These are phyloP conservation scores for Alsophila aescularia DNA, from an alignment of 2,888 invertebrate species.

Conservation along the genomic window DNA sequence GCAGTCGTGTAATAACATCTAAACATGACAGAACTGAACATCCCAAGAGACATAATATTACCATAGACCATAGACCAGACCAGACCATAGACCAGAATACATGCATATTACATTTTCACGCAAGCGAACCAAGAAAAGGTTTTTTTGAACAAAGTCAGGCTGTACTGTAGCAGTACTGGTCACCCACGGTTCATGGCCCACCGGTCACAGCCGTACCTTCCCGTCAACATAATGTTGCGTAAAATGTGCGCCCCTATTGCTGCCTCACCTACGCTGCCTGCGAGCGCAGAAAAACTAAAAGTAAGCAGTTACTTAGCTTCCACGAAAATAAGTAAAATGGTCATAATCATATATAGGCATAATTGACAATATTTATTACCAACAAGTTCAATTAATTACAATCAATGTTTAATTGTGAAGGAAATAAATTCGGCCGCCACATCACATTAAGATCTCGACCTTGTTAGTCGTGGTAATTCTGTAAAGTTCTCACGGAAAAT, in stretches of 20 bases:
- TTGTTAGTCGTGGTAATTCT: too few species aligned
- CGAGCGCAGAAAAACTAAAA: constrained; percentile 25
- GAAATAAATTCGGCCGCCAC: too few species aligned
- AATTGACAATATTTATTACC: too few species aligned
- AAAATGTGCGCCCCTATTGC: constrained; percentile 76
- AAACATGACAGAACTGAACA: neutral
- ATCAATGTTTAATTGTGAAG: too few species aligned
- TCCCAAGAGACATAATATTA: neutral
- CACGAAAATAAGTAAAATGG: too few species aligned
- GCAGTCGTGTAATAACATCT: too few species aligned
- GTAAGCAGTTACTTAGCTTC: constrained; percentile 11
- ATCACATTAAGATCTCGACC: too few species aligned
- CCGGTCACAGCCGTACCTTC: constrained; percentile 31
- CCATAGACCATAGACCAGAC: too few species aligned
- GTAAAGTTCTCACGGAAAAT: too few species aligned
- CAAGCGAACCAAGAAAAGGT: constrained; percentile 12
- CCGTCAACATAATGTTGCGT: constrained; percentile 76
- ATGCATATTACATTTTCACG: constrained; percentile 2
- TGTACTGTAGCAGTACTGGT: constrained; percentile 5
- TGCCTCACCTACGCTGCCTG: constrained; percentile 55
- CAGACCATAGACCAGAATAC: too few species aligned
- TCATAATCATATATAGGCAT: too few species aligned
- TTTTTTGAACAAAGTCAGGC: constrained; percentile 12
- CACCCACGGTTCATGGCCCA: constrained; percentile 33
- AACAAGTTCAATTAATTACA: too few species aligned